A percentile compares a stretch with the other conserved stretches of the same genome.
phyloP scores from a whole-genome alignment of 1,140 invertebrate species.

The Drosophila suzukii region DNA sequence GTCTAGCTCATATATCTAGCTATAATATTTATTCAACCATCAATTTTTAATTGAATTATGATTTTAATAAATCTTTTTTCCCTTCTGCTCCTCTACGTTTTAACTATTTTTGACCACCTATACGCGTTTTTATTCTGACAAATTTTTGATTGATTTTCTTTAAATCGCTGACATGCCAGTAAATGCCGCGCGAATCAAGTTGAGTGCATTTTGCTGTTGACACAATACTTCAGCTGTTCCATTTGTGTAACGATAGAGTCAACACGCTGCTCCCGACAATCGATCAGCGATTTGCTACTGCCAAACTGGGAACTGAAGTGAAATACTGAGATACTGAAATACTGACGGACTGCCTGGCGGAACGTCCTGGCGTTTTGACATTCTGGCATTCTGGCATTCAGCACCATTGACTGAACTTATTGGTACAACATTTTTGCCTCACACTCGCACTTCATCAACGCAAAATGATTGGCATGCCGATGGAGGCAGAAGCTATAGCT shows the following conservation, averaged over 20 bases:
- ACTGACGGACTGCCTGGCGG: conserved; percentile 25
- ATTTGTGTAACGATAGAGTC: conserved; percentile 42
- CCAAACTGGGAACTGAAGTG: conserved; percentile 22
- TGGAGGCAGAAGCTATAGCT: conserved; percentile 34
- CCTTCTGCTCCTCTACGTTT: no score
- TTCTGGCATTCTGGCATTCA: conserved; percentile 39
- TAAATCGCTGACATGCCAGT: conserved; percentile 12
- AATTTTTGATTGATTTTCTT: conserved; percentile 8
- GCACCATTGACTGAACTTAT: conserved; percentile 47
- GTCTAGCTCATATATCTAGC: no score
- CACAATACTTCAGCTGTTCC: conserved; percentile 47
- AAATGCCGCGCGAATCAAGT: conserved; percentile 29
- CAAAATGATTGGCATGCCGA: conserved; percentile 80
- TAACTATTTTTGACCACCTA: not conserved
- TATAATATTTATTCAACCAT: not conserved
- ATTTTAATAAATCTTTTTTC: not conserved
- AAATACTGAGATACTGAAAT: conserved; percentile 9
- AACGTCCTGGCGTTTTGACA: not conserved
- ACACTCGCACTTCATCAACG: conserved; percentile 82
- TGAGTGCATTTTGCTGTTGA: conserved; percentile 42
- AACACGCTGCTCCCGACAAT: conserved; percentile 40
- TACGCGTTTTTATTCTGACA: not conserved
- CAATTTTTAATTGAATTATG: not conserved
- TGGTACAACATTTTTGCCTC: conserved; percentile 79
- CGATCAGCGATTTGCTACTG: conserved; percentile 40